Base-by-base conservation (phyloP, 2,113 vertebrate genomes). In the Pteronura brasiliensis region DNA sequence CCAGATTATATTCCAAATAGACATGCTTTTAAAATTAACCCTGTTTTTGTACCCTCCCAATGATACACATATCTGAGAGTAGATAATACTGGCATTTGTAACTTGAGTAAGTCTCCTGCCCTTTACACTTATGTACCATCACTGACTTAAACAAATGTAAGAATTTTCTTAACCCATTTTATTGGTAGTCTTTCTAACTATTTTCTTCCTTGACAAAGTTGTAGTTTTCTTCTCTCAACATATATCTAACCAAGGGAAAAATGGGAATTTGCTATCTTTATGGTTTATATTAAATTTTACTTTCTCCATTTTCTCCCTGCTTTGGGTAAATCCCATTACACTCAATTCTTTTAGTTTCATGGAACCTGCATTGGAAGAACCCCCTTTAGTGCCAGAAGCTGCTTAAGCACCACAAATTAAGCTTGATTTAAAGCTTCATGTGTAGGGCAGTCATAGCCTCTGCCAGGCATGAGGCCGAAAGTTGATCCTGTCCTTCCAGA, bases 341-440 rank as follows among this genome's bases (percentile, higher is more conserved):
- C 25, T 79, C n/a, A 96, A 72, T 44, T 96, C 4, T 93, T 95
- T 96, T 49, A 91, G n/a, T 71, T 95, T 42, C 93, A 34, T 89
- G 88, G 79, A 83, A 94, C 44, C 31, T 72, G 10, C 82, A 89
- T n/a, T 91, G 47, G 72, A 93, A 96, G 42, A 96, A 93, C 7
- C 4, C 23, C 14, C 14, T 94, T 69, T 90, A 93, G 36, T 95
- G 92, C 8, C 57, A 93, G 91, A 91, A 94, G 67, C 72, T 95
- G 74, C 72, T 81, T 49, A 92, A 65, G 69, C 63, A 94, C 42
- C 31, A 89, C 88, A 94, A 92, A 96, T 91, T 95, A 94, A 96
- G 63, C 88, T 93, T 96, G 95, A 97, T 96, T 93, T 97, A 97
- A 97, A 89, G 55, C 52, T 94, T 96, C 82, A 72, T 31, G 18